A percentile compares a stretch with the other conserved stretches of the same genome.
These are phyloP conservation scores for Vulpes vulpes DNA, from an alignment of 2,113 vertebrate genomes.

Conservation along the genomic window DNA sequence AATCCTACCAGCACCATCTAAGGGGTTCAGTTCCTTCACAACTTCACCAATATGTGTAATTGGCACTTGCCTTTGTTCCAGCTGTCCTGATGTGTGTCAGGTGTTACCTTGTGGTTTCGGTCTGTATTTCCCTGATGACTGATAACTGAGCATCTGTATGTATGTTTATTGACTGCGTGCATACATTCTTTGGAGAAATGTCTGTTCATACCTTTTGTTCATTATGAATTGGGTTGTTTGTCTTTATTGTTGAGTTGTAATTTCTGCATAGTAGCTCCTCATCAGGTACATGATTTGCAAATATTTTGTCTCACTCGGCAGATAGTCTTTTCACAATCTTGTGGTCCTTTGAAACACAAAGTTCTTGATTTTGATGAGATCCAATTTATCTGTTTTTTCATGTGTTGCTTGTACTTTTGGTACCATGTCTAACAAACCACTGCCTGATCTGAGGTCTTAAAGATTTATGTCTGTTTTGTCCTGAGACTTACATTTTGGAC, in stretches of 20 bases:
- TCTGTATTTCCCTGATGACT: neutral
- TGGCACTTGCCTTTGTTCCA: neutral
- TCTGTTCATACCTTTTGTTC: neutral
- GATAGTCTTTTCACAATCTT: constrained; percentile 5
- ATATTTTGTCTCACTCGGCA: neutral
- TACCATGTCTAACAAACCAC: neutral
- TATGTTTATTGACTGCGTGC: neutral
- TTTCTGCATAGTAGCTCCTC: neutral
- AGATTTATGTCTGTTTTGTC: neutral
- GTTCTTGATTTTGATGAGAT: constrained; percentile 35
- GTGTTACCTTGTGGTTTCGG: neutral
- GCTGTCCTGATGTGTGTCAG: neutral
- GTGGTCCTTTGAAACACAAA: constrained; percentile 31
- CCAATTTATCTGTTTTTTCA: neutral
- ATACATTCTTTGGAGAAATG: neutral
- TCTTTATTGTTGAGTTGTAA: neutral
- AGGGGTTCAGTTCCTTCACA: neutral
- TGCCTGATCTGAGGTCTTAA: neutral
- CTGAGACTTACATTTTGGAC: neutral
- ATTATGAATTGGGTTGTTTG: neutral
- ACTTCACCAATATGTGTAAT: neutral
- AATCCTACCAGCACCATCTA: neutral
- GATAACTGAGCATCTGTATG: neutral
- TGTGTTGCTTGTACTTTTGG: neutral
- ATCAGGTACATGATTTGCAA: neutral